Conservation (phyloP, 1,140 invertebrate genomes). For the Rhopalosiphum padi region DNA sequence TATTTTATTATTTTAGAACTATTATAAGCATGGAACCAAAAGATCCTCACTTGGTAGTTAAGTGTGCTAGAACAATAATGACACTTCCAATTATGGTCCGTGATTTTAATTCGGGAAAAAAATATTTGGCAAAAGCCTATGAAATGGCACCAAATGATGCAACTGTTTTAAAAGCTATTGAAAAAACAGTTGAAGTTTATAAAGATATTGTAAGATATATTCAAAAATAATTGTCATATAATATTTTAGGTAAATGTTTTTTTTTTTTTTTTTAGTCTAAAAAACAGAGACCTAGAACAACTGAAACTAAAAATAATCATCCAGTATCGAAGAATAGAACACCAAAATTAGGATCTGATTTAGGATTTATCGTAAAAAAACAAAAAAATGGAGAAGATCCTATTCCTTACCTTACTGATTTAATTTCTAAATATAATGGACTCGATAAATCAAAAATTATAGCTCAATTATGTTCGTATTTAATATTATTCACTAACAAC, state of each 20-base stretch:
- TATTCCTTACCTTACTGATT: background rate
- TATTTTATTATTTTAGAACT: conserved; percentile 28
- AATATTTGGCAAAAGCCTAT: background rate
- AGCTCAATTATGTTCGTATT: conserved; percentile 44
- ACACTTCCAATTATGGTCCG: conserved; percentile 36
- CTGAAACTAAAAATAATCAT: background rate
- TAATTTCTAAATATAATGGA: background rate
- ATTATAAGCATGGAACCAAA: conserved; percentile 35
- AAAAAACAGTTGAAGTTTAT: conserved; percentile 6
- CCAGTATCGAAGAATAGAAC: background rate
- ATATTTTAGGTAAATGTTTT: background rate
- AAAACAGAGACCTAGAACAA: background rate
- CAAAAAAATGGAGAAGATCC: conserved; percentile 28
- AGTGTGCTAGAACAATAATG: conserved; percentile 33
- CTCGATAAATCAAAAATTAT: background rate
- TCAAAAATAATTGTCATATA: background rate
- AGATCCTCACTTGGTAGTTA: conserved; percentile 32
- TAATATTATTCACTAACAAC: conserved; percentile 21
- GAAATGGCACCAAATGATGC: conserved; percentile 32
- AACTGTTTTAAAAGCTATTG: conserved; percentile 11
- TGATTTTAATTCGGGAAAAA: conserved; percentile 40
- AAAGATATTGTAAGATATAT: conserved; percentile 20
- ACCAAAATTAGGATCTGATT: background rate
- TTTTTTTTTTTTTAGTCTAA: background rate
- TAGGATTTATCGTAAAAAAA: background rate